Base-by-base conservation (phyloP, 2,888 invertebrate species). In the Brachyptera risi region DNA sequence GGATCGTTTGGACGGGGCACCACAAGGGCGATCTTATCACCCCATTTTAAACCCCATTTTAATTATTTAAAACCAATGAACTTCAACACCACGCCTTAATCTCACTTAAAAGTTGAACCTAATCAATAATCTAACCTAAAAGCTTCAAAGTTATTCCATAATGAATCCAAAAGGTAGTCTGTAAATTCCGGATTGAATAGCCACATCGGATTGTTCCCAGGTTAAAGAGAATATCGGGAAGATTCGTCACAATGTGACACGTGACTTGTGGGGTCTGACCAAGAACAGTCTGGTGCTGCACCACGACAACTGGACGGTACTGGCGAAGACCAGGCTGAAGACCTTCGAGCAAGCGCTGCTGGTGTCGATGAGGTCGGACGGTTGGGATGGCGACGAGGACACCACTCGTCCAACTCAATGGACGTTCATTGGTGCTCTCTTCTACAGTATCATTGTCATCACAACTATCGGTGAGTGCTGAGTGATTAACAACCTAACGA, bases 361-460 rank as follows among this genome's bases (percentile, higher is more conserved):
- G 60, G 80, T 83, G 65, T 90, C 92, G 68, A 93, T 95, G 82
- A 91, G 89, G 71, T 87, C 88, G 62, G 85, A 90, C 63, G 95
- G 95, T 3, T 94, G 93, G 92, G 92, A 94, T 72, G 94, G 94
- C 57, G 83, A 82, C 69, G 74, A 78, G 51, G 80, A 80, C 63
- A 75, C 78, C 56, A 31, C 5, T 11, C 5, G 13, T 4, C 68
- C 69, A 1, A 75, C 79, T 3, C 91, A 92, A 74, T 92, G 93
- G 92, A 90, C 91, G 49, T 88, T 88, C 75, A 87, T 87, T 21
- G 95, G 95, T 13, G 91, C 95, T 0, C 80, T 96, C 19, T 92
- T 96, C 78, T 96, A 95, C 79, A 94, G 94, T 68, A 95, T 96
- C 72, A 93, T 96, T 68, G 94, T 96, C 67, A 96, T 96, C 75